A percentile compares a stretch with the other conserved stretches of the same genome.
These are phyloP conservation scores for Cataglyphis cursor DNA, from an alignment of 2,888 invertebrate species.

Conservation along the genomic window DNA sequence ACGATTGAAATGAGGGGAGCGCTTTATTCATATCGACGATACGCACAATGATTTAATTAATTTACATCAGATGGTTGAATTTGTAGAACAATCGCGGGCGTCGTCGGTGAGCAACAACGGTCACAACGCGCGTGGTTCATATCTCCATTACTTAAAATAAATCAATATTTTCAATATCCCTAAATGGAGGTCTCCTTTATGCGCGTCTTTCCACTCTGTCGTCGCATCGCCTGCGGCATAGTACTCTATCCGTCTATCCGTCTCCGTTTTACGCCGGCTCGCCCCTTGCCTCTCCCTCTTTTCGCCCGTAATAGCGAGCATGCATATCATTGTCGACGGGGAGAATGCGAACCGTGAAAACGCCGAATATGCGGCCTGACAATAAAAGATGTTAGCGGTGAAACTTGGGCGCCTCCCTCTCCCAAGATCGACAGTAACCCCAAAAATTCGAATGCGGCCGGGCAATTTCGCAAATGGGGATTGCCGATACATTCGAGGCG, in stretches of 20 bases:
- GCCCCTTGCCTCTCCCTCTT: slow-evolving; percentile 15
- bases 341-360: slow-evolving; percentile 60
- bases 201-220: slow-evolving; percentile 52
- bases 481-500: slow-evolving; percentile 68
- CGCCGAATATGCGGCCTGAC: slow-evolving; percentile 66
- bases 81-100: slow-evolving; percentile 46
- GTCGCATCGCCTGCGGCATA: slow-evolving; percentile 50
- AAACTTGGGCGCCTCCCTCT: slow-evolving; percentile 65
- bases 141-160: slow-evolving; percentile 78
- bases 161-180: slow-evolving; percentile 83
- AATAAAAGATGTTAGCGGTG: slow-evolving; percentile 72
- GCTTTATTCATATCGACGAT: not conserved
- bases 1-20: slow-evolving; percentile 4
- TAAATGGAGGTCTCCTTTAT: slow-evolving; percentile 75
- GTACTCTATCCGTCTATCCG: slow-evolving; percentile 39
- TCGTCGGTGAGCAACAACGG: slow-evolving; percentile 46
- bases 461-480: slow-evolving; percentile 79
- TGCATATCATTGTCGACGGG: slow-evolving; percentile 66
- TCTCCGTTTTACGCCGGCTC: slow-evolving; percentile 46
- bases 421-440: slow-evolving; percentile 58
- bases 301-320: slow-evolving; percentile 52
- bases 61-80: slow-evolving; percentile 26
- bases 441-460: slow-evolving; percentile 51
- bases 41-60: slow-evolving; percentile 39
- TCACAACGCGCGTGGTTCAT: slow-evolving; percentile 46